Conservation (phyloP, 2,888 invertebrate genomes). For the Conus canariensis region DNA sequence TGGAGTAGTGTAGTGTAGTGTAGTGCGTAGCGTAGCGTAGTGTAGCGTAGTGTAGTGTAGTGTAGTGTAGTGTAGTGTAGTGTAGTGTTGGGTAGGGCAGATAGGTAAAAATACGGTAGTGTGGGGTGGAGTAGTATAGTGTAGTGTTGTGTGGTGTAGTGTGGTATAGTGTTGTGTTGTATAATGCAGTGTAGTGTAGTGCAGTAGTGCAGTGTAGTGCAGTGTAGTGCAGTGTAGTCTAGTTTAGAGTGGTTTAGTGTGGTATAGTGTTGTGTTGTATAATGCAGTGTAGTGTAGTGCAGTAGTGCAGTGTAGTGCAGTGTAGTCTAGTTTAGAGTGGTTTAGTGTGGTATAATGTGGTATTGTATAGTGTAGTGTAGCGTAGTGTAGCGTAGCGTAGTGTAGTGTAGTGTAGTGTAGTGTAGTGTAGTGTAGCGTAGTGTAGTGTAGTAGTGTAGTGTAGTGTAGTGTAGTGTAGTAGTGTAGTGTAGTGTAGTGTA, state of each 20-base stretch:
- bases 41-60: not conserved
- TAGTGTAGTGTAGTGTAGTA: not conserved
- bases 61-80: constrained; percentile 1
- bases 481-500: not conserved
- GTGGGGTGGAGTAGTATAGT: too few relatives aligned
- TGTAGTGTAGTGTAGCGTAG: not conserved
- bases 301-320: not conserved
- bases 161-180: not conserved
- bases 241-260: not conserved
- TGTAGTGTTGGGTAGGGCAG: not conserved
- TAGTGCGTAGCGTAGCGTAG: not conserved
- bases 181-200: too few relatives aligned
- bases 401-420: not conserved
- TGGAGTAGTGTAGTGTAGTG: not conserved
- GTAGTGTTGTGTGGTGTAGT: not conserved
- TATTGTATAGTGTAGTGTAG: not conserved
- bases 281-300: too few relatives aligned
- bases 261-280: not conserved
- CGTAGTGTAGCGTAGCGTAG: not conserved
- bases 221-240: not conserved
- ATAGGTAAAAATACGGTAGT: not conserved
- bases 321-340: not conserved
- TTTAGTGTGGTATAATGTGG: not conserved
- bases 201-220: too few relatives aligned
- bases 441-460: not conserved